A percentile compares a stretch with the other conserved stretches of the same genome.
Conservation (phyloP, 2,888 invertebrate genomes). For the Daptonema setosum region DNA sequence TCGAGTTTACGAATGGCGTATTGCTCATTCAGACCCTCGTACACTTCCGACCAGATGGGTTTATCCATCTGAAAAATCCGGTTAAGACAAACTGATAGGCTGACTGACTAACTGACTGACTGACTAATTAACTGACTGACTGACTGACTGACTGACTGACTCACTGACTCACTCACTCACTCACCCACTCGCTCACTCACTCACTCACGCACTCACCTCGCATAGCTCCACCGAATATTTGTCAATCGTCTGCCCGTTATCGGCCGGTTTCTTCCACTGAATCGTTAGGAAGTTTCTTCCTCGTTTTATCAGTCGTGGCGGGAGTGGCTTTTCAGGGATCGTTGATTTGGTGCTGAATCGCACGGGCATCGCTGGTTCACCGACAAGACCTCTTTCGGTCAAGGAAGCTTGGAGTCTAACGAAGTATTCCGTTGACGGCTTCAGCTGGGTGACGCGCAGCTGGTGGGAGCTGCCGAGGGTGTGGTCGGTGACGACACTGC, state of each 20-base stretch:
- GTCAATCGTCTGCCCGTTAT: constrained; percentile 56
- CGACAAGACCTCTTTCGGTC: constrained; percentile 16
- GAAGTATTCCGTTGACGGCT: constrained; percentile 18
- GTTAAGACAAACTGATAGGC: no score
- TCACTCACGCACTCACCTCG: constrained; percentile 34
- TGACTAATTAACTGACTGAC: no score
- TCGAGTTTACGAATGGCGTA: constrained; percentile 54
- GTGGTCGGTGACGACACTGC: constrained; percentile 7
- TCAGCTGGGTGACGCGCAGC: constrained; percentile 13
- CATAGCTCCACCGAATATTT: constrained; percentile 49
- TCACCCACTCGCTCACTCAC: constrained; percentile 49
- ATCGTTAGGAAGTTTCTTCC: constrained; percentile 5
- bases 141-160: background rate
- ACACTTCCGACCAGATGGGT: constrained; percentile 33
- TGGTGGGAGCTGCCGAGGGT: constrained; percentile 5
- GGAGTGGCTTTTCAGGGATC: constrained; percentile 7
- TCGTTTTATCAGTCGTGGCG: constrained; percentile 5
- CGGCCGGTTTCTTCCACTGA: constrained; percentile 38
- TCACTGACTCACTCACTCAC: no score
- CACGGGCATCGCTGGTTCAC: constrained; percentile 13
- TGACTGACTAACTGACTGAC: no score
- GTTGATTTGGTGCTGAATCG: constrained; percentile 7
- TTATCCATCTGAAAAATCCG: no score
- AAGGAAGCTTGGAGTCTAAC: constrained; percentile 15
- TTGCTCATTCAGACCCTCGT: constrained; percentile 53